Evolutionary conservation across 2,888 invertebrate species (phyloP).

Genomic region (Morpho deidamia): DNA sequence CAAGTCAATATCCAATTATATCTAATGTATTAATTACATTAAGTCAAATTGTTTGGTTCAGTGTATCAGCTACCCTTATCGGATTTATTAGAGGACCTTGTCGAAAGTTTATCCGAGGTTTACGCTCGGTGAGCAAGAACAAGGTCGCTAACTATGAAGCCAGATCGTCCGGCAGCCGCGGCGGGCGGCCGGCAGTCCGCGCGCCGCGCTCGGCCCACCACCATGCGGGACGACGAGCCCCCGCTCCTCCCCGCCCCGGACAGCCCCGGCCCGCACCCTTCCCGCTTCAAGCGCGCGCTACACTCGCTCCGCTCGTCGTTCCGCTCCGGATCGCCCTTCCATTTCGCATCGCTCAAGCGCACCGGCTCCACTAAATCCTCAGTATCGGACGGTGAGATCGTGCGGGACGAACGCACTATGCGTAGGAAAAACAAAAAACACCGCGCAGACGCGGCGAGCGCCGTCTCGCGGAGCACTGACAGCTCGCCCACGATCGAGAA

Average conservation of each 20-base stretch:
- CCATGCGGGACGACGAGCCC: conserved; percentile 57
- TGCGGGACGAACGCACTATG: conserved; percentile 71
- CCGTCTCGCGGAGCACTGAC: conserved; percentile 49
- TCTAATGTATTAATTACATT: conserved; percentile 17
- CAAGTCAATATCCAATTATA: conserved; percentile 5
- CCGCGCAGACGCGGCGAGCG: conserved; percentile 54
- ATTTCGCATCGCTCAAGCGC: conserved; percentile 68
- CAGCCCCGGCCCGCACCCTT: conserved; percentile 42
- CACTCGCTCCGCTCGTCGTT: conserved; percentile 71
- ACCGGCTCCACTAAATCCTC: conserved; percentile 62
- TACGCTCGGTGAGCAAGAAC: conserved; percentile 50
- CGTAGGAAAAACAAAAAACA: conserved; percentile 71
- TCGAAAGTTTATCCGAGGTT: conserved; percentile 55
- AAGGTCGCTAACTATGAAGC: conserved; percentile 40
- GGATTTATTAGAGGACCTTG: conserved; percentile 37
- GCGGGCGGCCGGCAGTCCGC: conserved; percentile 41
- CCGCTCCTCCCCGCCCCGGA: conserved; percentile 34
- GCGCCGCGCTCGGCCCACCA: conserved; percentile 50
- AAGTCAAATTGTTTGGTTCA: conserved; percentile 15
- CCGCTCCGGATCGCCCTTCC: conserved; percentile 74
- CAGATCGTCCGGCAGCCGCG: conserved; percentile 41
- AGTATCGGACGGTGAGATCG: conserved; percentile 70
- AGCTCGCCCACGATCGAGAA: conserved; percentile 57
- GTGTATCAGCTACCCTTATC: conserved; percentile 28
- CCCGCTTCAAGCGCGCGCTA: conserved; percentile 69